phyloP scores from a whole-genome alignment of 2,888 invertebrate genomes.

The Drosophila paracracens region DNA sequence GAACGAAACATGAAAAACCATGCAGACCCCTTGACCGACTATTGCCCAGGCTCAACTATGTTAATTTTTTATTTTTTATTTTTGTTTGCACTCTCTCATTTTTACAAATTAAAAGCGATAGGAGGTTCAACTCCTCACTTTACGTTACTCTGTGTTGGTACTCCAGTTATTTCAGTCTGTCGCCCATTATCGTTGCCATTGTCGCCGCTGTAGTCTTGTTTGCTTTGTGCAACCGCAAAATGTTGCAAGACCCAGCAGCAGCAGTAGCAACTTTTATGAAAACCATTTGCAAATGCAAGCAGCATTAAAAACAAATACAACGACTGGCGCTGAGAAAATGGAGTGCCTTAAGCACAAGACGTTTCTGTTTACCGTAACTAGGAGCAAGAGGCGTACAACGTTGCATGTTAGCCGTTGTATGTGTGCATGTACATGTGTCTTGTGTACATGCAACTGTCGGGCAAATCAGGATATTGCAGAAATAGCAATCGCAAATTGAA shows the following conservation, averaged over 20 bases:
- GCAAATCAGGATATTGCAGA: conserved; percentile 10
- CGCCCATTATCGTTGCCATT: conserved; percentile 19
- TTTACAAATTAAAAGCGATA: conserved; percentile 66
- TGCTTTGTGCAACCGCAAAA: conserved; percentile 52
- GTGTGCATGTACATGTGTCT: neutral
- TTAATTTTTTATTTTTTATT: conserved; percentile 19
- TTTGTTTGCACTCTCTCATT: conserved; percentile 27
- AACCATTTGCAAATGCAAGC: conserved; percentile 67
- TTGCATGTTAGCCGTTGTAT: conserved; percentile 55
- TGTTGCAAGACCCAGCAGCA: conserved; percentile 14
- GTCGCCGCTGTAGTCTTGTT: conserved; percentile 16
- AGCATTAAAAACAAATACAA: conserved; percentile 63
- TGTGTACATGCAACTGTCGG: neutral
- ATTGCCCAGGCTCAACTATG: conserved; percentile 25
- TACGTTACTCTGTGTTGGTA: conserved; percentile 6
- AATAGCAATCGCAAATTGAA: conserved; percentile 73
- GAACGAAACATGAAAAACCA: conserved; percentile 13
- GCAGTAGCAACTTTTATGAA: conserved; percentile 56
- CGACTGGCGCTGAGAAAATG: conserved; percentile 10
- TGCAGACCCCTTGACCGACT: conserved; percentile 8
- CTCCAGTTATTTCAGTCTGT: conserved; percentile 2
- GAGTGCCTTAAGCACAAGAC: conserved; percentile 38
- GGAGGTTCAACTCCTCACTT: conserved; percentile 19
- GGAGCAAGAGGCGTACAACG: conserved; percentile 25
- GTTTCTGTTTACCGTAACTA: conserved; percentile 16